Base-by-base conservation (phyloP, 2,113 vertebrate genomes). In the Myrmophylax atrothorax region DNA sequence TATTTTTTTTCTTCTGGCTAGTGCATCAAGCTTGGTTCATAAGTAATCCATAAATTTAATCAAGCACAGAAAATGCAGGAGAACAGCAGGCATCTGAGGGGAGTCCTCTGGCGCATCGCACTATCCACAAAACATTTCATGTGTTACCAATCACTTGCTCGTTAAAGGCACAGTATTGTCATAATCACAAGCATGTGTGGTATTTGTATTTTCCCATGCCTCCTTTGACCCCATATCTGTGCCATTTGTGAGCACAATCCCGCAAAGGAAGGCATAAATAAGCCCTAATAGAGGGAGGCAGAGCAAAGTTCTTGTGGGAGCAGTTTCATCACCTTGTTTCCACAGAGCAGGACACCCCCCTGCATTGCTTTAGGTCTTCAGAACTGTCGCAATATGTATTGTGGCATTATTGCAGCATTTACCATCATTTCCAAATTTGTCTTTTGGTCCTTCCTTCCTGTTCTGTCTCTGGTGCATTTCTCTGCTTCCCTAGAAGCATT, bases 41-140 rank as follows among this genome's bases (percentile, higher is more conserved):
- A 62, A 62, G 59, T 75, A 72, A 89, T 87, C 33, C 64, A 89
- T 81, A 68, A 49, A 92, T 58, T 64, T 63, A 60, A 84, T 83
- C n/a, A 60, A 60, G 62, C 40, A 33, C 22, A 44, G 53, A 72
- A 94, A 89, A 66, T 0, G 0, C 15, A 5, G 14, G 31, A 68
- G 63, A 46, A 10, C 24, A 64, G 12, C 49, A 66, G 40, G 46
- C 62, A 44, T 67, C 29, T 20, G 50, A 63, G 66, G 78, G 58
- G 66, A 81, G 58, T 75, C 40, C 19, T 44, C 52, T 91, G 80
- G 68, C 1, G 1, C 46, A 44, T 10, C 84, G 56, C 44, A 49
- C 28, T 85, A 10, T 60, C n/a, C 1, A 4, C 69, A 72, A 79
- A 90, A 68, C n/a, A 18, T 75, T 47, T 46, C 14, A 4, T 60